phyloP scores from a whole-genome alignment of 2,797 vertebrate species.

The Lithobates sylvaticus region DNA sequence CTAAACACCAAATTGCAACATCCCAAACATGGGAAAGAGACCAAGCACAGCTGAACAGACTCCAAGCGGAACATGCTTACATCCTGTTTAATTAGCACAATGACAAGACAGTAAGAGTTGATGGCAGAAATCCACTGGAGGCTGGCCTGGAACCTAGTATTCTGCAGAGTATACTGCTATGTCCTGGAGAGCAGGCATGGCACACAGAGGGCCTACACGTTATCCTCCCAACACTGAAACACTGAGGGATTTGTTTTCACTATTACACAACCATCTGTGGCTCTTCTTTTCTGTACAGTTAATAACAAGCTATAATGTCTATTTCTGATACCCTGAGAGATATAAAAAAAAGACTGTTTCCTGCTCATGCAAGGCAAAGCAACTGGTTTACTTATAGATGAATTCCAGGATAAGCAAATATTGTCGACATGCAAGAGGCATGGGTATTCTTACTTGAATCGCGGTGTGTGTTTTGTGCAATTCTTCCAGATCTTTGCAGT shows the following conservation, averaged over 20 bases:
- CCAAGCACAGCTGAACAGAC: conserved; percentile 9
- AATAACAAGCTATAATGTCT: conserved; percentile 1
- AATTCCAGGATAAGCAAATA: no score
- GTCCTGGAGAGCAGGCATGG: conserved; percentile 51
- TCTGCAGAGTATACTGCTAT: conserved; percentile 26
- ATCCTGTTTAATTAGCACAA: conserved; percentile 40
- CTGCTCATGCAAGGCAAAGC: no score
- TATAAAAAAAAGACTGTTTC: no score
- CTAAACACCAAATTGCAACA: conserved; percentile 6
- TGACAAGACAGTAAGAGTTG: conserved; percentile 17
- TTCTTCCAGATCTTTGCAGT: no score
- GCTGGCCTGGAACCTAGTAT: conserved; percentile 42
- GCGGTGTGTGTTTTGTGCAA: no score
- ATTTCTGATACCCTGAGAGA: no score
- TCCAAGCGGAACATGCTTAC: conserved; percentile 23
- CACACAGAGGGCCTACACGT: conserved; percentile 41
- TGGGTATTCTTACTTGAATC: no score
- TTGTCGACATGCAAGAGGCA: no score
- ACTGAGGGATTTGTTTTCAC: conserved; percentile 17
- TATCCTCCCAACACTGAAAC: conserved; percentile 22
- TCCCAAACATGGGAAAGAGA: conserved; percentile 13
- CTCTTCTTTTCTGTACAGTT: conserved; percentile 8
- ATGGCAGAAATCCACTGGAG: conserved; percentile 45
- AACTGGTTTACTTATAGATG: no score
- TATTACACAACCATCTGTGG: conserved; percentile 45